Conservation (phyloP, 2,113 vertebrate genomes). For the Limnothrissa miodon region DNA sequence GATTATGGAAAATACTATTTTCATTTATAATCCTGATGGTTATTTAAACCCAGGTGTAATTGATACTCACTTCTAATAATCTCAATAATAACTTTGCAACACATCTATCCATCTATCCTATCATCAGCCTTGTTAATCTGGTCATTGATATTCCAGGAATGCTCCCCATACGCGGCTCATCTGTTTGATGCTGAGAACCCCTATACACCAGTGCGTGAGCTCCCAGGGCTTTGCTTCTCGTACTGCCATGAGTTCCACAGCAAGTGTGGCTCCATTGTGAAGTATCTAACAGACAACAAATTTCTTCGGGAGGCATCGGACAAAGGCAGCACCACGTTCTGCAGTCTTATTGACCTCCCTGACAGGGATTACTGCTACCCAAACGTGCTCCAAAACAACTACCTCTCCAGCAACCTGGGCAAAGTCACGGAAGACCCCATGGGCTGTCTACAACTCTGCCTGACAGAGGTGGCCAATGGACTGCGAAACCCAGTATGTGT, state of each 20-base stretch:
- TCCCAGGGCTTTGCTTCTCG: constrained; percentile 78
- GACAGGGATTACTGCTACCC: constrained; percentile 84
- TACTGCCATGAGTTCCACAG: constrained; percentile 75
- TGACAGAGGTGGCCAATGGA: constrained; percentile 76
- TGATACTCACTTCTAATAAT: too few species aligned
- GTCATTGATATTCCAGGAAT: constrained; percentile 67
- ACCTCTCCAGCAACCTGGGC: constrained; percentile 72
- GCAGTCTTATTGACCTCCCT: constrained; percentile 69
- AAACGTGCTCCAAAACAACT: constrained; percentile 65
- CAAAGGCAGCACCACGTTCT: constrained; percentile 66
- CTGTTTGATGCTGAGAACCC: constrained; percentile 80
- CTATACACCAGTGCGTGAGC: constrained; percentile 68
- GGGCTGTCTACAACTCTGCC: constrained; percentile 81
- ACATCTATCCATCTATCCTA: not conserved
- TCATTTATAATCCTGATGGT: not conserved
- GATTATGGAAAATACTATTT: not conserved
- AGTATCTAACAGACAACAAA: constrained; percentile 65
- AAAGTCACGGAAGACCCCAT: constrained; percentile 58
- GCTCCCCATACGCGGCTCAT: constrained; percentile 82
- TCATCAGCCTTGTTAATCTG: not conserved
- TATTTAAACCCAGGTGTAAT: not conserved
- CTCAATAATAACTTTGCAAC: not conserved
- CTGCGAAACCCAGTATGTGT: constrained; percentile 70
- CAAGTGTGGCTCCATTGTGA: constrained; percentile 68
- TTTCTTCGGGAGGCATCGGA: constrained; percentile 51